Conservation (phyloP, 2,888 invertebrate genomes). For the Cancer borealis region DNA sequence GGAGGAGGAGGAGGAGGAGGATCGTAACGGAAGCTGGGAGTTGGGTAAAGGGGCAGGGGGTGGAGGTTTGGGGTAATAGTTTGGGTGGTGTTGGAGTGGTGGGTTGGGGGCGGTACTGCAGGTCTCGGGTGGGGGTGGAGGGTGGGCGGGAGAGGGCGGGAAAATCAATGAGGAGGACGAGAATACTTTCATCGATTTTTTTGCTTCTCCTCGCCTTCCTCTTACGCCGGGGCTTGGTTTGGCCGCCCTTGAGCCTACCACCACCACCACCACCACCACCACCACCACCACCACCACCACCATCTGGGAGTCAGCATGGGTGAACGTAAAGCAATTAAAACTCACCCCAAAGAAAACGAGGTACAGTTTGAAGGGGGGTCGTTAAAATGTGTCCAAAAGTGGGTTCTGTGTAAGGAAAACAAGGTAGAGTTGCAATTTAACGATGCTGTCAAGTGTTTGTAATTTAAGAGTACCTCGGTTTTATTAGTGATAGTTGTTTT, state of each 20-base stretch:
- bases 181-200: conserved; percentile 10
- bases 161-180: conserved; percentile 21
- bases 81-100: neutral
- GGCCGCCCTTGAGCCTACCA: neutral
- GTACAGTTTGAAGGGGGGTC: no score
- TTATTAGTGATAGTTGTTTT: no score
- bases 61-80: neutral
- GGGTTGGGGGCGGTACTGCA: neutral
- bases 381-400: no score
- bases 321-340: no score
- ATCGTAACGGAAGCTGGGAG: neutral
- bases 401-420: no score
- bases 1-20: neutral
- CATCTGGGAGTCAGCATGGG: no score
- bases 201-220: neutral
- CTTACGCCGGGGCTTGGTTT: neutral
- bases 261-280: no score
- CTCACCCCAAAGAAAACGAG: no score
- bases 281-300: no score
- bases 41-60: neutral
- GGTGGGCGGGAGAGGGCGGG: neutral
- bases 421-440: no score
- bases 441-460: no score
- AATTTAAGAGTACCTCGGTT: no score
- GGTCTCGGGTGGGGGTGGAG: neutral